phyloP scores from a whole-genome alignment of 2,113 vertebrate species.

The Atractosteus spatula region DNA sequence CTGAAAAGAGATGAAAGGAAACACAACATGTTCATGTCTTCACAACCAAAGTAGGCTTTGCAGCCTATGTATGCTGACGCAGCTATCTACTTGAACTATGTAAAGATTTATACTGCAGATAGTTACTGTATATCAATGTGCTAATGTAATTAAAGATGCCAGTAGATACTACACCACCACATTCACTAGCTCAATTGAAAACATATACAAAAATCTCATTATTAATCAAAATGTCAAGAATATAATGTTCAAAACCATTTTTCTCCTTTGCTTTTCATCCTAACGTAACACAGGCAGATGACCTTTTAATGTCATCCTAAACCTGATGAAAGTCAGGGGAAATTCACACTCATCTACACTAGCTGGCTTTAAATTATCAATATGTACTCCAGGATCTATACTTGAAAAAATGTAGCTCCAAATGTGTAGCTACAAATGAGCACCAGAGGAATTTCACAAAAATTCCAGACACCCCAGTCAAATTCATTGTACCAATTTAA shows the following conservation, averaged over 20 bases:
- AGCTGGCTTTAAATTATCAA: slow-evolving; percentile 31
- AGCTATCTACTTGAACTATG: no score
- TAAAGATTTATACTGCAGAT: background rate
- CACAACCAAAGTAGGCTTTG: no score
- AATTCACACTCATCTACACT: slow-evolving; percentile 23
- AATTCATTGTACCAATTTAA: slow-evolving; percentile 29
- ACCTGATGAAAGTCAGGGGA: slow-evolving; percentile 37
- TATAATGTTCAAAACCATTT: slow-evolving; percentile 39
- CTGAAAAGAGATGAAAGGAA: no score
- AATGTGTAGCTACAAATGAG: slow-evolving; percentile 18
- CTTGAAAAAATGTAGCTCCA: slow-evolving; percentile 22
- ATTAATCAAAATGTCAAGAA: slow-evolving; percentile 52
- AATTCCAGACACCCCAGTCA: slow-evolving; percentile 27
- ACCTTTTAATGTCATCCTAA: slow-evolving; percentile 45
- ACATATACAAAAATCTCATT: slow-evolving; percentile 42
- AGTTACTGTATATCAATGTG: slow-evolving; percentile 37
- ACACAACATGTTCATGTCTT: no score
- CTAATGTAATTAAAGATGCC: slow-evolving; percentile 52
- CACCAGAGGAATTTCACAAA: slow-evolving; percentile 6
- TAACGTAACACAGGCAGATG: slow-evolving; percentile 34
- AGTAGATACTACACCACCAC: slow-evolving; percentile 39
- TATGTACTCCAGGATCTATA: slow-evolving; percentile 6
- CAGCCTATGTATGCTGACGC: no score
- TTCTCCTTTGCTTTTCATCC: slow-evolving; percentile 27
- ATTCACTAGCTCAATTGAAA: slow-evolving; percentile 49